phyloP scores from a whole-genome alignment of 2,888 invertebrate species.

The Phrixothrix hirtus region DNA sequence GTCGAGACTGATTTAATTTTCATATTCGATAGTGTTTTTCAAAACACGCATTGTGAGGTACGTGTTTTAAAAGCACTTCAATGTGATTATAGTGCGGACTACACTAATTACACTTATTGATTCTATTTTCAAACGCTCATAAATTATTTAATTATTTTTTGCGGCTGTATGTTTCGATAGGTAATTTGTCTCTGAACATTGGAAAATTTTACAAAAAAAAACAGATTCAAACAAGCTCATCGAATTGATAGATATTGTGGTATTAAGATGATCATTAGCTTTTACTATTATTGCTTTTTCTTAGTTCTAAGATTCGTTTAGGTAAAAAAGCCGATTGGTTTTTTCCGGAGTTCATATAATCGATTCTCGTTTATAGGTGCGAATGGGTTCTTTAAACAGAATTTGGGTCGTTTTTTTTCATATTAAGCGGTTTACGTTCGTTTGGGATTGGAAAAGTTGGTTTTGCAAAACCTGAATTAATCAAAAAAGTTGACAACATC shows the following conservation, averaged over 20 bases:
- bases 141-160: too few species aligned
- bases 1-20: constrained; percentile 3
- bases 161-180: too few species aligned
- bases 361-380: neutral
- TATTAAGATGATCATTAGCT: neutral
- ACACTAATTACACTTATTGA: too few species aligned
- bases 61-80: too few species aligned
- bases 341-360: neutral
- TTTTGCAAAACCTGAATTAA: neutral
- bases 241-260: neutral
- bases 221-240: neutral
- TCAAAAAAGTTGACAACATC: too few species aligned
- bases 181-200: too few species aligned
- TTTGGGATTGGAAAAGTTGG: neutral
- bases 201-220: too few species aligned
- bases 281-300: neutral
- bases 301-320: neutral
- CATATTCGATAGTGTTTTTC: too few species aligned
- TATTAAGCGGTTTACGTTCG: neutral
- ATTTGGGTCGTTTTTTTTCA: neutral
- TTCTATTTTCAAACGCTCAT: too few species aligned
- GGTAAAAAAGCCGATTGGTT: neutral
- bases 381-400: neutral
- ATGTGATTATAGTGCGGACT: too few species aligned
- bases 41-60: too few species aligned